Evolutionary conservation across 2,888 invertebrate species (phyloP).

Genomic region (Apodemia duryi): DNA sequence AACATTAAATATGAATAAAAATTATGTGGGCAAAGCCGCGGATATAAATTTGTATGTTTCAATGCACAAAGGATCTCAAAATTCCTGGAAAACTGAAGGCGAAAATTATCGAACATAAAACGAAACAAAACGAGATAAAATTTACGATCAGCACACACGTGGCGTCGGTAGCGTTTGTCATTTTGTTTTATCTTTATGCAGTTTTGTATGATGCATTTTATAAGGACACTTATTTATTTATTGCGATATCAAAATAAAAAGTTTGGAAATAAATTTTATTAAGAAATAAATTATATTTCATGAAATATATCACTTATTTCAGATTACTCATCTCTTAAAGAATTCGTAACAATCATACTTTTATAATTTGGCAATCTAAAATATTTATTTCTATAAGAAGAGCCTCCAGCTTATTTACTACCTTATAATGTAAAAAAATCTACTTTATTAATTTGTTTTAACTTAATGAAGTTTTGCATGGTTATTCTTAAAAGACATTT

Average conservation of each 20-base stretch:
- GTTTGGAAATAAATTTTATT: not conserved
- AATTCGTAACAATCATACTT: too few relatives aligned
- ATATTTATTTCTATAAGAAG: too few relatives aligned
- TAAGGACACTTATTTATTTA: constrained; percentile 1
- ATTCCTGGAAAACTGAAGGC: constrained; percentile 28
- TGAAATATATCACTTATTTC: not conserved
- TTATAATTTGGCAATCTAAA: too few relatives aligned
- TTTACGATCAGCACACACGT: constrained; percentile 35
- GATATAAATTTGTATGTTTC: not conserved
- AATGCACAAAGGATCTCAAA: constrained; percentile 20
- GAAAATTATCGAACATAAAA: constrained; percentile 30
- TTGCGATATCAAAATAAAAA: not conserved
- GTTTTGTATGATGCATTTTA: constrained; percentile 11
- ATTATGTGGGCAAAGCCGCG: not conserved
- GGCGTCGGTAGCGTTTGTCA: constrained; percentile 28
- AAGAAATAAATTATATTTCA: not conserved
- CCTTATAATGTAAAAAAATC: too few relatives aligned
- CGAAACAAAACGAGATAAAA: constrained; percentile 34
- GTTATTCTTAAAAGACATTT: not conserved
- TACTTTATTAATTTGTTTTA: constrained; percentile 26
- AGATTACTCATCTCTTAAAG: too few relatives aligned
- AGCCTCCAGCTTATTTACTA: too few relatives aligned
- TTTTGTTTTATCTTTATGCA: constrained; percentile 24
- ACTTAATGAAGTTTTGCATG: not conserved
- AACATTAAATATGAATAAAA: not conserved